A percentile compares a stretch with the other conserved stretches of the same genome.
These are phyloP conservation scores for Fregetta grallaria DNA, from an alignment of 2,113 vertebrate species.

Conservation along the genomic window DNA sequence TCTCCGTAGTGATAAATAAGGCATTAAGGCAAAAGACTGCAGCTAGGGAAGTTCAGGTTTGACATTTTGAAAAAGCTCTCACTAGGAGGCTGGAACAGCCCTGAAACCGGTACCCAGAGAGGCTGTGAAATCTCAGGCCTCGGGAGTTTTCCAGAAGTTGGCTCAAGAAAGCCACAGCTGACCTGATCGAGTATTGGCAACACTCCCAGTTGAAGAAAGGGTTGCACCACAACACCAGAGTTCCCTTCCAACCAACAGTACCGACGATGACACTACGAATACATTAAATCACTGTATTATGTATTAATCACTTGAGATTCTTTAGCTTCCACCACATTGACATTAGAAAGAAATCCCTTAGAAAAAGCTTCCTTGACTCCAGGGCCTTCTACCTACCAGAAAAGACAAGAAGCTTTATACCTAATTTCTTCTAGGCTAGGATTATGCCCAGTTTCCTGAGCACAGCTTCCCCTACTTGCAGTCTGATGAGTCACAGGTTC, in stretches of 20 bases:
- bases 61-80: not conserved
- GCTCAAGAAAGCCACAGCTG: not conserved
- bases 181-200: not conserved
- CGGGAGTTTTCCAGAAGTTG: not conserved
- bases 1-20: not conserved
- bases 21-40: not conserved
- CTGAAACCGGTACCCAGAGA: fast-evolving
- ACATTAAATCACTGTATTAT: fast-evolving
- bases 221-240: not conserved
- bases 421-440: not conserved
- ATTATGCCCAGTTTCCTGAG: not conserved
- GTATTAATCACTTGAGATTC: not conserved
- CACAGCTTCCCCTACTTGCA: not conserved
- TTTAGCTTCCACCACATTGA: not conserved
- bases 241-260: not conserved
- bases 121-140: not conserved
- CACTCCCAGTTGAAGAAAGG: not conserved
- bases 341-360: not conserved
- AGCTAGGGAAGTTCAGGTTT: not conserved
- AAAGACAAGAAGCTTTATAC: not conserved
- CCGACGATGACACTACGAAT: fast-evolving
- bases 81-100: not conserved
- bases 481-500: not conserved
- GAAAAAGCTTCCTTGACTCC: not conserved
- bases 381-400: not conserved